Evolutionary conservation across 2,797 vertebrate genomes (phyloP).

Genomic region (Meda fulgida): DNA sequence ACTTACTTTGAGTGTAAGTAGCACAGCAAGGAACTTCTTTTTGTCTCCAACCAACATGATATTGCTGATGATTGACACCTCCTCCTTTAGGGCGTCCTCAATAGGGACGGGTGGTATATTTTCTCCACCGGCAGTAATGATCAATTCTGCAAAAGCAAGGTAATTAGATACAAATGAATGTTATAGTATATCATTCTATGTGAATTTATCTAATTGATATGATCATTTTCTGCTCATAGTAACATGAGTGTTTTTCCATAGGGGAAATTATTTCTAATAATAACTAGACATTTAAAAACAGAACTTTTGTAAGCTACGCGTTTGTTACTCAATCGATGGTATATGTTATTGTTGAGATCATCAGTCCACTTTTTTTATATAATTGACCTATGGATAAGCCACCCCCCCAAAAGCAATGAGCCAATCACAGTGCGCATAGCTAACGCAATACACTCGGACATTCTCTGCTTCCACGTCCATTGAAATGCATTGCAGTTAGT

Average conservation of each 20-base stretch:
- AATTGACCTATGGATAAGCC: too few species aligned
- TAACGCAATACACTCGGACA: too few species aligned
- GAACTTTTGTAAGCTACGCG: neutral
- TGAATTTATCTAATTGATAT: neutral
- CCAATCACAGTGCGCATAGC: too few species aligned
- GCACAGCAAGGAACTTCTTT: constrained; percentile 82
- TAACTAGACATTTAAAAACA: neutral
- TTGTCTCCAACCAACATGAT: constrained; percentile 82
- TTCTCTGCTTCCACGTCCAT: too few species aligned
- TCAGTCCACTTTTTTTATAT: neutral
- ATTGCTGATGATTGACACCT: constrained; percentile 79
- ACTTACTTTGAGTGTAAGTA: constrained; percentile 82
- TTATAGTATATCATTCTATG: neutral
- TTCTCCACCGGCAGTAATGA: constrained; percentile 84
- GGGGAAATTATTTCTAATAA: neutral
- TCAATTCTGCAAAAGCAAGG: constrained; percentile 71
- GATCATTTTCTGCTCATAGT: neutral
- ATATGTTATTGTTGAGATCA: neutral
- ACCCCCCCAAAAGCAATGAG: too few species aligned
- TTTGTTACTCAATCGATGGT: too few species aligned
- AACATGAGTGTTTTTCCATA: neutral
- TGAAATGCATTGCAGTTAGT: too few species aligned
- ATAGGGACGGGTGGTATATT: constrained; percentile 81
- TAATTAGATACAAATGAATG: neutral
- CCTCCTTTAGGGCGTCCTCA: constrained; percentile 77